Evolutionary conservation across 2,113 vertebrate genomes (phyloP).

Genomic region (Tachycineta bicolor): DNA sequence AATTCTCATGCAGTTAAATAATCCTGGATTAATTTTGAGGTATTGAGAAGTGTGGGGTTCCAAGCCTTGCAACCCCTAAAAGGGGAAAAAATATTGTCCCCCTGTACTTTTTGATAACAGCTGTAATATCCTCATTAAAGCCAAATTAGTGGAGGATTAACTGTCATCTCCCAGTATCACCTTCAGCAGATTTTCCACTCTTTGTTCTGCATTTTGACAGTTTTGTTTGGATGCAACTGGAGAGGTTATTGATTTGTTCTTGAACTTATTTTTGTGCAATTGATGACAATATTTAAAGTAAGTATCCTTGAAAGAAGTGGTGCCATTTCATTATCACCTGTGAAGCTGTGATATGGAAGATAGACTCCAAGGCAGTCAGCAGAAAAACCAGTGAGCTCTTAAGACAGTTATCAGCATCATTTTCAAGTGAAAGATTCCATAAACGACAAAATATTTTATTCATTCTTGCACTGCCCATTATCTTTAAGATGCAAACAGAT

Average conservation of each 20-base stretch:
- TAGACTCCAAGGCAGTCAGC: neutral
- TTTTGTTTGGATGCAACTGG: neutral
- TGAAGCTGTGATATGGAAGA: neutral
- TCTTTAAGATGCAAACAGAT: neutral
- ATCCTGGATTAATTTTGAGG: constrained; percentile 69
- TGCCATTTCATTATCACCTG: neutral
- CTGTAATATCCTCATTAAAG: neutral
- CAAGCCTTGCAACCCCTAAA: neutral
- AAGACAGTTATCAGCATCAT: neutral
- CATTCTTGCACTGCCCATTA: neutral
- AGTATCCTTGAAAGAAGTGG: neutral
- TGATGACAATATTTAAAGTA: neutral
- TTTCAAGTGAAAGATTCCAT: neutral
- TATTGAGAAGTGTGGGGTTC: constrained; percentile 46
- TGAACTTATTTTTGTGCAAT: neutral
- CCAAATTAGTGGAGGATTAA: neutral
- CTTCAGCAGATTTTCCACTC: neutral
- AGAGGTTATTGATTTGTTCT: neutral
- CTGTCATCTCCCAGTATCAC: neutral
- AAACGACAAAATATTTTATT: neutral
- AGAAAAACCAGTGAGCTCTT: neutral
- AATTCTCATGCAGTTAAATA: constrained; percentile 65
- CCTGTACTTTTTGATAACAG: neutral
- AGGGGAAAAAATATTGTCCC: constrained; percentile 5
- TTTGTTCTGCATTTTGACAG: neutral